Base-by-base conservation (phyloP, 2,113 vertebrate species). In the Empidonax alnorum region DNA sequence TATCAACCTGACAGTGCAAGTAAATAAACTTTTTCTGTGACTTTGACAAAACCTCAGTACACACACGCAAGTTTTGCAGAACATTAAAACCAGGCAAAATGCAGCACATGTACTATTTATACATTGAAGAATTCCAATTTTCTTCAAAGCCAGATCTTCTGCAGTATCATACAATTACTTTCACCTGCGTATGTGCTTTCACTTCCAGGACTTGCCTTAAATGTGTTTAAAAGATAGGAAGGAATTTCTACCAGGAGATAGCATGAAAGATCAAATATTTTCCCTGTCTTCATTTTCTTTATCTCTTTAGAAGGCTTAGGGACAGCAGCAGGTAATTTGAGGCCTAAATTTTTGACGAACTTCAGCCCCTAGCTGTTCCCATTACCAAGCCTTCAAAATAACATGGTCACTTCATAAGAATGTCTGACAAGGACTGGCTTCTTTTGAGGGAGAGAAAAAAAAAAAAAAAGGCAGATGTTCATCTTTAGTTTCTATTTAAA, bases 171-270 rank as follows among this genome's bases (percentile, higher is more conserved):
- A 22, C 88, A 90, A 72, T 94, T 93, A 67, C 65, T 92, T 97
- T 86, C 86, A 95, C 76, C 55, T 90, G 66, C 5, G 6, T 90
- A 39, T 47, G 18, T 50, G 37, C 49, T 91, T 84, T 95, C 75
- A 72, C 85, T 94, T 86, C 24, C 61, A 94, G 84, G 76, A 85
- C 75, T 95, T 90, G 35, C 75, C 80, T 92, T 95, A 93, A 86
- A 81, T 75, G 88, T 84, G 41, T 89, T 95, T 81, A 78, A 90
- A 93, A 96, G 88, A 95, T 92, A 88, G 90, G 90, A 82, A 84
- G 76, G 90, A 78, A 92, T 89, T 90, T 94, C 69, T 93, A 82
- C 86, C 25, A 49, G 83, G 49, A 84, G 86, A 93, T 74, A 96
- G 44, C 55, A 30, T 63, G 82, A 84, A 95, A 88, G 85, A 95